A percentile compares a stretch with the other conserved stretches of the same genome.
Conservation (phyloP, 2,113 vertebrate genomes). For the Hyaena hyaena region DNA sequence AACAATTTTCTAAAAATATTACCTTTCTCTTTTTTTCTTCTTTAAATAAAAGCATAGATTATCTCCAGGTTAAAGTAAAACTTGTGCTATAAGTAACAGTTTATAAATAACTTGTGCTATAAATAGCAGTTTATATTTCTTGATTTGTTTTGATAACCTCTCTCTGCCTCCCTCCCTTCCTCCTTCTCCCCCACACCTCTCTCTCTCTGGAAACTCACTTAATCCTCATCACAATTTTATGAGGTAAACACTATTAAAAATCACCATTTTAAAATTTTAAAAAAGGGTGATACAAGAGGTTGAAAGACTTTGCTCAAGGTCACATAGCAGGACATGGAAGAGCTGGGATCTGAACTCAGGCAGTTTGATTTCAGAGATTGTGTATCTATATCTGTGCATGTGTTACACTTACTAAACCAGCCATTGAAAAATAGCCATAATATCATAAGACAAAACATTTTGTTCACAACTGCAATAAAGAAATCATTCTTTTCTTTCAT, state of each 20-base stretch:
- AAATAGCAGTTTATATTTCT: neutral
- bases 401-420: neutral
- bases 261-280: neutral
- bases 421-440: slow-evolving; percentile 1
- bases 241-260: neutral
- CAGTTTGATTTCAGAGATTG: neutral
- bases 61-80: neutral
- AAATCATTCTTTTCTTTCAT: neutral
- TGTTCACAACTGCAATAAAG: neutral
- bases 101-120: neutral
- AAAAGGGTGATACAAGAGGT: neutral
- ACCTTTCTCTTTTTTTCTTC: neutral
- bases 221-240: neutral
- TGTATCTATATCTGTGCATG: neutral
- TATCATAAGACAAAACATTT: neutral
- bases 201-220: neutral
- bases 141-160: neutral
- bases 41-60: neutral
- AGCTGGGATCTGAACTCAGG: neutral
- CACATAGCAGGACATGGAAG: neutral
- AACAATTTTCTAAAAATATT: neutral
- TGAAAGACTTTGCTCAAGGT: slow-evolving; percentile 20
- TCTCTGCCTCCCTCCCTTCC: neutral
- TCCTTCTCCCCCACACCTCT: too few species aligned
- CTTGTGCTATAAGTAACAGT: neutral